Conservation (phyloP, 2,888 invertebrate genomes). For the Rhyacophila evoluta region DNA sequence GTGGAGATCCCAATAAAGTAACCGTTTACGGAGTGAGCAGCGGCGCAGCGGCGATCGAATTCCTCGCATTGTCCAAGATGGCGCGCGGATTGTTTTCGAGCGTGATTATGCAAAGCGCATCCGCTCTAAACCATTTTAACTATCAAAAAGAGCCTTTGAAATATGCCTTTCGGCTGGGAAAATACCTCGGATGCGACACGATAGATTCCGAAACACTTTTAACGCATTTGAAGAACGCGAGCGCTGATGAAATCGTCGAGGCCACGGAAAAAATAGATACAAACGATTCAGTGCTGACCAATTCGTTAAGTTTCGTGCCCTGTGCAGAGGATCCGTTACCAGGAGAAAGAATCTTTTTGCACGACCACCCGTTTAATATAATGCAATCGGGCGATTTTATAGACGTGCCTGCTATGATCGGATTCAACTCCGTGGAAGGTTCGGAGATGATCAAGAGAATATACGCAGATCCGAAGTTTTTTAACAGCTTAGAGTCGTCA, state of each 20-base stretch:
- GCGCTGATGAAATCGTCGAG: slow-evolving; percentile 60
- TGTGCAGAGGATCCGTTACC: slow-evolving; percentile 63
- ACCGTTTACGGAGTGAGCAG: slow-evolving; percentile 67
- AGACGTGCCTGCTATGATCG: slow-evolving; percentile 28
- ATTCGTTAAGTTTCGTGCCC: slow-evolving; percentile 61
- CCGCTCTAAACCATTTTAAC: slow-evolving; percentile 61
- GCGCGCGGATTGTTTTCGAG: slow-evolving; percentile 63
- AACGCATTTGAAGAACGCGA: slow-evolving; percentile 59
- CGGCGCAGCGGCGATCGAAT: slow-evolving; percentile 61
- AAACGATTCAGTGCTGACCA: too few relatives aligned
- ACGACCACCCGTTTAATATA: slow-evolving; percentile 61
- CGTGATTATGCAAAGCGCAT: slow-evolving; percentile 62
- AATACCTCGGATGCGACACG: slow-evolving; percentile 64
- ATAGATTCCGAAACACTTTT: slow-evolving; percentile 60
- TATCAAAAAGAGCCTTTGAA: slow-evolving; percentile 58
- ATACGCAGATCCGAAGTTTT: not conserved
- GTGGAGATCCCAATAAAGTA: slow-evolving; percentile 64
- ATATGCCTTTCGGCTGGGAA: slow-evolving; percentile 61
- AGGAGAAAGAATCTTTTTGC: slow-evolving; percentile 61
- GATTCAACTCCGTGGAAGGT: slow-evolving; percentile 31
- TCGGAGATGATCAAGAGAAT: not conserved
- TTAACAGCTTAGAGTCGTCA: not conserved
- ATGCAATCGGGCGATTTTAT: slow-evolving; percentile 54
- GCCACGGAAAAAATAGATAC: slow-evolving; percentile 59
- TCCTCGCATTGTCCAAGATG: slow-evolving; percentile 61